These are phyloP conservation scores for Dendrocopos noguchii DNA, from an alignment of 2,113 vertebrate species.

Conservation along the genomic window DNA sequence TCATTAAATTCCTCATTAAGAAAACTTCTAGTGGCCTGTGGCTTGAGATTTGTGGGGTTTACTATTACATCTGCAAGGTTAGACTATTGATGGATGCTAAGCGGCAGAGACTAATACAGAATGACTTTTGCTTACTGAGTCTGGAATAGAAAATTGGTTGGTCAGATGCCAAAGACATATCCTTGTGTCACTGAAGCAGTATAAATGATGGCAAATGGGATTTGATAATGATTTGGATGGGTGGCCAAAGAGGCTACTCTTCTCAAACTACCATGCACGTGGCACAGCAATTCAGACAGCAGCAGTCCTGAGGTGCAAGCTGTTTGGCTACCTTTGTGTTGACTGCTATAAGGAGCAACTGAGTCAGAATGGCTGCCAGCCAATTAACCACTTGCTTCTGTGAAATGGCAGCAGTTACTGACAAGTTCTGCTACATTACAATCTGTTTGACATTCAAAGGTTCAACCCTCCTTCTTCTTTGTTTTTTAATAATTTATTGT, in stretches of 20 bases:
- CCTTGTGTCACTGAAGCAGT: background rate
- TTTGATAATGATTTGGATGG: background rate
- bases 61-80: conserved; percentile 2
- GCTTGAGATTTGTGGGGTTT: background rate
- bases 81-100: background rate
- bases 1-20: background rate
- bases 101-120: conserved; percentile 8
- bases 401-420: background rate
- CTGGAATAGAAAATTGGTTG: conserved; percentile 37
- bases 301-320: background rate
- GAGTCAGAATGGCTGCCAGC: background rate
- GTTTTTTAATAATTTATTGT: background rate
- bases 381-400: background rate
- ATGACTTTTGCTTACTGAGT: conserved; percentile 38
- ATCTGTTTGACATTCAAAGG: background rate
- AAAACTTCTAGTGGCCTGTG: background rate
- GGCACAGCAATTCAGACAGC: background rate
- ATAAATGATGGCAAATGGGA: background rate
- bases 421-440: background rate
- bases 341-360: background rate
- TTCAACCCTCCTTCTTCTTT: background rate
- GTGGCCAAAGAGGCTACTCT: background rate
- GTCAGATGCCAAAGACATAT: conserved; percentile 34
- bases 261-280: background rate
- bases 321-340: background rate